Conservation (phyloP, 2,888 invertebrate species). For the Chrysolina haemoptera region DNA sequence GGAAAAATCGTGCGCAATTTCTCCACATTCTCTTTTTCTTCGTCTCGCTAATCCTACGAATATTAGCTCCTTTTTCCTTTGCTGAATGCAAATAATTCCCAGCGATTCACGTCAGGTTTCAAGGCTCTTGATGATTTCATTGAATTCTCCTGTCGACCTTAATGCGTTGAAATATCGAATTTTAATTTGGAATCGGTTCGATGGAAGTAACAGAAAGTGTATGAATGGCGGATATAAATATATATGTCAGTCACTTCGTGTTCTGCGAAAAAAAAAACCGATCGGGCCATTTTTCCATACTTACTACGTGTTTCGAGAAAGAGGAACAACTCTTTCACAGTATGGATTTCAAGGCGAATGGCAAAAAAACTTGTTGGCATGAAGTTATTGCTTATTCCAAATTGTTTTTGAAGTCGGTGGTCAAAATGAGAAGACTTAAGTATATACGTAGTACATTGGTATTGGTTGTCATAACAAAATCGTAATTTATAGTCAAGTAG, state of each 20-base stretch:
- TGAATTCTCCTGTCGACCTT: slow-evolving; percentile 53
- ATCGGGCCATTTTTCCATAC: no score
- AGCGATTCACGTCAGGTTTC: slow-evolving; percentile 53
- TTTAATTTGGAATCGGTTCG: slow-evolving; percentile 41
- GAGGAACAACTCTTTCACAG: no score
- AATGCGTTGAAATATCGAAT: slow-evolving; percentile 50
- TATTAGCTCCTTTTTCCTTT: slow-evolving; percentile 34
- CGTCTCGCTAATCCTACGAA: slow-evolving; percentile 28
- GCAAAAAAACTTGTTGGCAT: no score
- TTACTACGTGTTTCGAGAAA: no score
- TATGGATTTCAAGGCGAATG: no score
- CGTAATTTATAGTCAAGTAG: no score
- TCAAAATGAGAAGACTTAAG: no score
- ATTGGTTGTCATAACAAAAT: no score
- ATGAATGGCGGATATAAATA: not conserved
- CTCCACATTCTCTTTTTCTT: not conserved
- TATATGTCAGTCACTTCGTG: not conserved
- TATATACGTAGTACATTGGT: no score
- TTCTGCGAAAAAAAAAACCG: not conserved
- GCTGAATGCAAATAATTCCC: slow-evolving; percentile 50
- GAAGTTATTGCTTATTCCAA: no score
- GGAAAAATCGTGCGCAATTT: no score
- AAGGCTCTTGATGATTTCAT: slow-evolving; percentile 56
- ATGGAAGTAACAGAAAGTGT: slow-evolving; percentile 5
- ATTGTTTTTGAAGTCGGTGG: no score